These are phyloP conservation scores for Danio choprae DNA, from an alignment of 2,797 vertebrate genomes.

Conservation along the genomic window DNA sequence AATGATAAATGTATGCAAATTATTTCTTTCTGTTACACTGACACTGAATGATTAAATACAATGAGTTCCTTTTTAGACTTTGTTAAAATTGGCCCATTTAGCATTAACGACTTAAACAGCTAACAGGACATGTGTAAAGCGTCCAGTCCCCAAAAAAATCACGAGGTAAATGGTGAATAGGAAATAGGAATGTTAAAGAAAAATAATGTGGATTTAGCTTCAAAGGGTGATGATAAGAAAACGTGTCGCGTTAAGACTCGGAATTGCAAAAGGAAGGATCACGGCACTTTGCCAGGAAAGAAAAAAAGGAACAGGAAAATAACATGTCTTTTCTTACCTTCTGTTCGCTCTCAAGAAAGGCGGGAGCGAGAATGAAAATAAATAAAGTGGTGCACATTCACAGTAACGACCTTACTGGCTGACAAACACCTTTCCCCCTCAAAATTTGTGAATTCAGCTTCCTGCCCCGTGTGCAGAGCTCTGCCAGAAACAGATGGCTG, in stretches of 20 bases:
- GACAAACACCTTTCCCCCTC: constrained; percentile 79
- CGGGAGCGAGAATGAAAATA: constrained; percentile 63
- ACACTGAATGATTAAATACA: constrained; percentile 14
- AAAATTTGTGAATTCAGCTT: constrained; percentile 79
- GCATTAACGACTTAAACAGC: not conserved
- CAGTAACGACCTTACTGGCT: constrained; percentile 73
- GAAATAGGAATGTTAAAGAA: not conserved
- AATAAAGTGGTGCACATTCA: constrained; percentile 70
- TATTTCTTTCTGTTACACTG: not conserved
- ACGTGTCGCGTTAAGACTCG: constrained; percentile 40
- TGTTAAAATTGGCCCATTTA: not conserved
- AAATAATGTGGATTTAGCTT: constrained; percentile 35
- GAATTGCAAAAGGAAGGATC: constrained; percentile 25
- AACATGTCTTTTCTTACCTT: constrained; percentile 71
- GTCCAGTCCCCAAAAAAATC: not conserved
- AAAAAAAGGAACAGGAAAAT: constrained; percentile 57
- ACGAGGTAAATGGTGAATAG: not conserved
- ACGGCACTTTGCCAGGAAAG: constrained; percentile 44
- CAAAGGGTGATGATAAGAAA: constrained; percentile 18
- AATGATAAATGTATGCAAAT: constrained; percentile 5
- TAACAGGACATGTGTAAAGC: not conserved
- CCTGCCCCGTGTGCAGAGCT: constrained; percentile 72
- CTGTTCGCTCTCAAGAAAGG: constrained; percentile 64
- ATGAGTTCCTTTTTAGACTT: not conserved
- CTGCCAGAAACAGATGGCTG: constrained; percentile 84